A percentile compares a stretch with the other conserved stretches of the same genome.
Conservation (phyloP, 2,113 vertebrate genomes). For the Chiloscyllium plagiosum region DNA sequence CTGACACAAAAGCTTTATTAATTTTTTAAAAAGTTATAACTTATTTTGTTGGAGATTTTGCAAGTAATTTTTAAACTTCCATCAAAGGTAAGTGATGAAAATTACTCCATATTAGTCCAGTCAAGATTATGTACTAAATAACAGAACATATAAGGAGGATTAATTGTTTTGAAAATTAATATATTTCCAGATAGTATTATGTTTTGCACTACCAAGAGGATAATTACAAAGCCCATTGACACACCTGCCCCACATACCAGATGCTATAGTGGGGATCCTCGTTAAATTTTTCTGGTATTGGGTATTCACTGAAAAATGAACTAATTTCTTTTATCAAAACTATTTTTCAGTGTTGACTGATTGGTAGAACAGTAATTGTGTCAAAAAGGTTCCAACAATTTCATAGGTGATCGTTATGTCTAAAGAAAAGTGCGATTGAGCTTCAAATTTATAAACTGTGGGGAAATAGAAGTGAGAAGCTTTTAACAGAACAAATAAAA, state of each 20-base stretch:
- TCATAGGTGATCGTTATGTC: background rate
- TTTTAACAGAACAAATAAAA: background rate
- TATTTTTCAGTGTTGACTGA: background rate
- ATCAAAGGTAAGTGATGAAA: background rate
- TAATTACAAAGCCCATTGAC: background rate
- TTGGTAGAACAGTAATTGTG: background rate
- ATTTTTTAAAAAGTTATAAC: background rate
- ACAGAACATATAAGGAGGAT: background rate
- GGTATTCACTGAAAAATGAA: background rate
- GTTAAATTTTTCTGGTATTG: background rate
- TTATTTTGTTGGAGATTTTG: background rate
- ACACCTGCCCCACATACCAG: background rate
- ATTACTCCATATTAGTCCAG: background rate
- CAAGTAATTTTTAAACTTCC: background rate
- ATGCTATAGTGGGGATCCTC: background rate
- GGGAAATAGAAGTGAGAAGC: background rate
- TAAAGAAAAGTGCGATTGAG: background rate
- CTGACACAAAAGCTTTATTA: background rate
- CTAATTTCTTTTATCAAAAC: background rate
- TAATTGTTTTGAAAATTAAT: background rate
- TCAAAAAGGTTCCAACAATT: background rate
- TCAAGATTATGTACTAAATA: background rate
- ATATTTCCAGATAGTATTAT: background rate
- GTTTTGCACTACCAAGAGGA: background rate
- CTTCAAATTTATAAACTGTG: background rate